Evolutionary conservation across 2,888 invertebrate genomes (phyloP), one percentile per base, ranked within the genome.

Genomic region (Tipula helvola): DNA sequence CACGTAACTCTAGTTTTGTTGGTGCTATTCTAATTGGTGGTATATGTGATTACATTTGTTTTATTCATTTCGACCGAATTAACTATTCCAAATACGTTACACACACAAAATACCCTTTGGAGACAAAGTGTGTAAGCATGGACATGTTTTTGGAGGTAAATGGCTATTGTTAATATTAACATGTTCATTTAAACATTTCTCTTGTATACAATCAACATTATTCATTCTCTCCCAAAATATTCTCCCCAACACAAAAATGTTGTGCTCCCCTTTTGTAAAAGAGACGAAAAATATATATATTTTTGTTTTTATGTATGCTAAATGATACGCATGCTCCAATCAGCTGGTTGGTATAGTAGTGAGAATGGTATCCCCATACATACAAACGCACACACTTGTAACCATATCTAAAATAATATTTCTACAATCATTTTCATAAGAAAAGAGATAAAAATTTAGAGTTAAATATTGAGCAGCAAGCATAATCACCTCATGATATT

Each of bases 291-390:
- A 2, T 7, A 52, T 28, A n/a, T 71, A 10, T 71, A 28, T 71
- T 71, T 28, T 28, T 28, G 28, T 28, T 28, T 28, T 28, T 28
- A 28, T 28, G 28, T 28, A 2, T 28, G 28, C 28, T 71, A 71
- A 71, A 84, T 41, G 47, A 52, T 86, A 86, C 86, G 86, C 86
- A 86, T 86, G 86, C 86, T 52, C 86, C 36, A 86, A 86, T 44
- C 86, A 86, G 86, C 42, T 86, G 86, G 84, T 84, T 36, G 41
- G 39, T 71, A 71, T 71, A 71, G 71, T 71, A 71, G 18, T 71
- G 71, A 71, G 71, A 18, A 71, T 71, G 28, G 2, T 28, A 28
- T 28, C 7, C 10, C 8, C n/a, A 57, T 57, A 57, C 52, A 57
- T 16, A 52, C 5, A 52, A 12, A 44, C 10, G 3, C 28, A 28